These are phyloP conservation scores for Nephrotoma flavescens DNA, from an alignment of 2,888 invertebrate species.

Conservation along the genomic window DNA sequence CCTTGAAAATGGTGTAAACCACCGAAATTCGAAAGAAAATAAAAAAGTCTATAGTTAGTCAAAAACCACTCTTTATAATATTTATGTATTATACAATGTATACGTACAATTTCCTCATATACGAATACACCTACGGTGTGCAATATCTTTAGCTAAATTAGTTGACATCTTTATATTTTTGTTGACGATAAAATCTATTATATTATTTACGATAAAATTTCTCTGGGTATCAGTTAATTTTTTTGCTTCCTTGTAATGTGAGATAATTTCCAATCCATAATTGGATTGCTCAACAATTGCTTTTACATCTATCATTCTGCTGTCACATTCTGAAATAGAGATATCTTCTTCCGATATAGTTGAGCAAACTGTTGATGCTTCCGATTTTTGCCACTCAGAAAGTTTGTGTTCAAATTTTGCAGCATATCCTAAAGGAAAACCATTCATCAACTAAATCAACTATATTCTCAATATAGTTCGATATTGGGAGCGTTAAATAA, in stretches of 20 bases:
- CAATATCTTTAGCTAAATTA: background rate
- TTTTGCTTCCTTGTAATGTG: background rate
- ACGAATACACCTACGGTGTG: background rate
- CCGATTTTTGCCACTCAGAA: background rate
- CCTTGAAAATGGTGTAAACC: too few species aligned
- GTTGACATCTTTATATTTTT: background rate
- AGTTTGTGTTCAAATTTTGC: background rate
- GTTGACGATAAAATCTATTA: background rate
- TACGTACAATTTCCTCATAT: background rate
- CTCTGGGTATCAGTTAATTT: background rate
- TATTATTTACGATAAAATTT: background rate
- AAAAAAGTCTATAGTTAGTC: too few species aligned
- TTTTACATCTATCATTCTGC: background rate
- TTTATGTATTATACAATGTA: too few species aligned
- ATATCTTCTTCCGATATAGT: too few species aligned
- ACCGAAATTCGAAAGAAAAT: too few species aligned
- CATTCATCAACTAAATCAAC: background rate
- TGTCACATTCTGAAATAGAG: background rate
- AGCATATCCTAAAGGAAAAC: background rate
- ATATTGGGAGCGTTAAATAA: too few species aligned
- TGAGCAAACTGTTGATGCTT: background rate
- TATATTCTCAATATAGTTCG: too few species aligned
- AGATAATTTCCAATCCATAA: background rate
- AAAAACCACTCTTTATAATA: too few species aligned
- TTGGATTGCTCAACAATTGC: background rate